Base-by-base conservation (phyloP, 2,113 vertebrate species). In the Aepyceros melampus region DNA sequence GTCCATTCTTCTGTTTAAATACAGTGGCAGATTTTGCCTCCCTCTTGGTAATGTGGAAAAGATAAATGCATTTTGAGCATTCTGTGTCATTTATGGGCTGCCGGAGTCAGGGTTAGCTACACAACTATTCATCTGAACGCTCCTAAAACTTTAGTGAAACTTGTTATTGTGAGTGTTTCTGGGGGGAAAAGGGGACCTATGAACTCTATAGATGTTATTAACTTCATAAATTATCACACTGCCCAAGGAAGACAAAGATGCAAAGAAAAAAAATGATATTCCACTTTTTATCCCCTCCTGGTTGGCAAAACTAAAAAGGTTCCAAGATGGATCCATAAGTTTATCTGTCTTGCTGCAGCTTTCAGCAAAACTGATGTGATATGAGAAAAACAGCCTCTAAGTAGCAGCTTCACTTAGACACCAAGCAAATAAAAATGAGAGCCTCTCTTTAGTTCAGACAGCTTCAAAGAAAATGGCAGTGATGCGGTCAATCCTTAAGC, bases 311-410 rank as follows among this genome's bases (percentile, higher is more conserved):
- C 33, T 23, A 55, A 84, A 86, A 92, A 91, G 27, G 79, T 96
- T 95, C 83, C 67, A 67, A 95, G 95, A 87, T 85, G 94, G 87
- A 97, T 97, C 95, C 95, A 94, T 97, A 92, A 98, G 97, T 98
- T 98, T 99, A 98, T 98, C 98, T 98, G 98, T 97, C 97, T 98
- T 98, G 98, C 97, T 98, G 96, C 98, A 98, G 98, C 98, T 99
- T 98, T 98, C 98, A 98, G 98, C 87, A 97, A 98, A 98, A 98
- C 98, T 97, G 98, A 99, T 98, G 98, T 94, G 98, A 98, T 98
- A 96, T 94, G 98, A 98, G 98, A 98, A 98, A 98, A 97, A 97
- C 95, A 98, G 98, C 98, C 96, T 98, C 98, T 97, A 98, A 97
- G 97, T 96, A 98, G 98, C 98, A 98, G 96, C 97, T 98, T 98